Conservation (phyloP, 2,797 vertebrate species). For the Fringilla coelebs region DNA sequence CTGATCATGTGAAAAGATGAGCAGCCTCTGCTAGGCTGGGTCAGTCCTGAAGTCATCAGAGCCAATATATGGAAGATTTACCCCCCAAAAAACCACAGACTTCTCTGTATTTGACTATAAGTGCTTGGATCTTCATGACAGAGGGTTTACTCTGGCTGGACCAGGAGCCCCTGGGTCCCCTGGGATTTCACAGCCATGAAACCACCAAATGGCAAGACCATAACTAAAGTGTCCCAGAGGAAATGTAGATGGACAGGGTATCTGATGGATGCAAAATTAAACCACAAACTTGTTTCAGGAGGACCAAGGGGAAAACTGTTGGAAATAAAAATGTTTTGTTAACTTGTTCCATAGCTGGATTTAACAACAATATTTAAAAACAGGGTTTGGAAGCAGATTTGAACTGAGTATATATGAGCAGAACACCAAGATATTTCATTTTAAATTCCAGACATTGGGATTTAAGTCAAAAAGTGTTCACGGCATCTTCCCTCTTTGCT, state of each 20-base stretch:
- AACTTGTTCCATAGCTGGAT: not conserved
- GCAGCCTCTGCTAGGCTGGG: not conserved
- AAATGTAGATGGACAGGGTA: fast-evolving
- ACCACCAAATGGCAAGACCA: not conserved
- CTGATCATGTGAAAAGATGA: fast-evolving
- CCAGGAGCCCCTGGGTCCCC: not conserved
- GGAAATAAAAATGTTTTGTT: not conserved
- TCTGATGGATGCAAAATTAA: not conserved
- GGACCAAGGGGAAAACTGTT: not conserved
- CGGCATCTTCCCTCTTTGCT: not conserved
- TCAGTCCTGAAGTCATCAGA: not conserved
- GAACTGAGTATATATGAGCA: not conserved
- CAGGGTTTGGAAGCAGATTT: not conserved
- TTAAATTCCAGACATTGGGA: not conserved
- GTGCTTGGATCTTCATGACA: not conserved
- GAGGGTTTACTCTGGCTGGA: not conserved
- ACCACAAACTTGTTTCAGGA: not conserved
- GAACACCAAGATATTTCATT: not conserved
- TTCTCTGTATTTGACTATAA: not conserved
- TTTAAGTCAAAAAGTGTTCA: not conserved
- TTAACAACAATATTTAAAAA: not conserved
- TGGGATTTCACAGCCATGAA: not conserved
- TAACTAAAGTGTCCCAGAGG: not conserved
- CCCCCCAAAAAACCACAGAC: fast-evolving
- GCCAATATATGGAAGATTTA: not conserved